Evolutionary conservation across 2,113 vertebrate species (phyloP).

Genomic region (Addax nasomaculatus): DNA sequence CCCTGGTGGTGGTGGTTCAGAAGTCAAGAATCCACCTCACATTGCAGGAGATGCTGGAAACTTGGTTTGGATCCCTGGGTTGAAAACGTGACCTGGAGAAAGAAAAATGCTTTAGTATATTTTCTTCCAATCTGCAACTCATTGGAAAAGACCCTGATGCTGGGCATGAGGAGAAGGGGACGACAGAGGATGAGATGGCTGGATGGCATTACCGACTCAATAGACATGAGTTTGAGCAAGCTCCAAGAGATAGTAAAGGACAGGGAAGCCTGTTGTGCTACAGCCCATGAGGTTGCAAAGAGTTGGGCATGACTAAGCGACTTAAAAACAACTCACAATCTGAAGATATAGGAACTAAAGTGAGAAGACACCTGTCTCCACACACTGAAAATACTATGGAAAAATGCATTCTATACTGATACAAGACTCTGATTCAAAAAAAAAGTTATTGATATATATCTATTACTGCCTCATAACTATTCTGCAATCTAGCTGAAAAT

Average conservation of each 20-base stretch:
- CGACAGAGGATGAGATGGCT: background rate
- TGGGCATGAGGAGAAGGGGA: background rate
- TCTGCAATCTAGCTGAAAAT: background rate
- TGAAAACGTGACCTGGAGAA: background rate
- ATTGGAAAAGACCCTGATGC: background rate
- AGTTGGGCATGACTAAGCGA: background rate
- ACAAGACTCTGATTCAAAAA: background rate
- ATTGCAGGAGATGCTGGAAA: background rate
- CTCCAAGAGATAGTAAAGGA: background rate
- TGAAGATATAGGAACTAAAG: background rate
- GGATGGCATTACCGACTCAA: background rate
- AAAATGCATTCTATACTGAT: background rate
- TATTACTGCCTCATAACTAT: background rate
- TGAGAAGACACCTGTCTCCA: background rate
- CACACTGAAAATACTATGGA: background rate
- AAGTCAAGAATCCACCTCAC: background rate
- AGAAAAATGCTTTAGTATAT: background rate
- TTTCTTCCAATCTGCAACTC: background rate
- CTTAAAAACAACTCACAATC: background rate
- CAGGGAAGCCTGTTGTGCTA: background rate
- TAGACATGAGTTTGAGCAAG: background rate
- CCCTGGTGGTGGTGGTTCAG: background rate
- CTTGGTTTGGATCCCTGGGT: background rate
- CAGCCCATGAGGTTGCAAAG: background rate
- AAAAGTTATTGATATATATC: background rate